Evolutionary conservation across 2,797 vertebrate genomes (phyloP).

Genomic region (Cryptoblepharus egeriae): DNA sequence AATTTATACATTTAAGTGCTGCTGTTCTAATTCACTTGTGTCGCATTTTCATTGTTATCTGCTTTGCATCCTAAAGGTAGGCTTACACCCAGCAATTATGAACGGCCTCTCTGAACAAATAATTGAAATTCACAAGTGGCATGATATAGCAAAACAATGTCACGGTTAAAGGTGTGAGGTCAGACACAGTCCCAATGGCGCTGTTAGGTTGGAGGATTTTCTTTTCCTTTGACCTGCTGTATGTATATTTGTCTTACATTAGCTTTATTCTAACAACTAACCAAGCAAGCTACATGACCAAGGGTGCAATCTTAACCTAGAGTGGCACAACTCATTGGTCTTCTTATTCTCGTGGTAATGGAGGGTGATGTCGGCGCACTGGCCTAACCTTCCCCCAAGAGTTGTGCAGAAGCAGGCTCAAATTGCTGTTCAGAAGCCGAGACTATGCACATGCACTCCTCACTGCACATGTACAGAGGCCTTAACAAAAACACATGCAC

Average conservation of each 20-base stretch:
- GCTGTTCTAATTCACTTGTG: conserved; percentile 78
- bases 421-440: no score
- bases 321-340: no score
- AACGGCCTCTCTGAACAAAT: conserved; percentile 89
- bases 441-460: no score
- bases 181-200: conserved; percentile 72
- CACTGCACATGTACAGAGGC: no score
- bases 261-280: conserved; percentile 60
- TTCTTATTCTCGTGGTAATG: no score
- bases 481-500: no score
- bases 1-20: conserved; percentile 82
- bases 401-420: no score
- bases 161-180: conserved; percentile 79
- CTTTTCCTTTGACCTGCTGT: conserved; percentile 52
- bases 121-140: conserved; percentile 89
- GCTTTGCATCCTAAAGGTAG: conserved; percentile 94
- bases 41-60: conserved; percentile 85
- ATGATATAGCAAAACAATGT: conserved; percentile 73
- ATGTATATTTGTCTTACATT: conserved; percentile 65
- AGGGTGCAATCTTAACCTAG: no score
- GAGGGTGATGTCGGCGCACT: no score
- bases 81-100: conserved; percentile 83
- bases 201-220: conserved; percentile 68
- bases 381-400: no score
- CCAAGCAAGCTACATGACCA: conserved; percentile 54